These are phyloP conservation scores for Pissodes strobi DNA, from an alignment of 1,140 invertebrate species.

Conservation along the genomic window DNA sequence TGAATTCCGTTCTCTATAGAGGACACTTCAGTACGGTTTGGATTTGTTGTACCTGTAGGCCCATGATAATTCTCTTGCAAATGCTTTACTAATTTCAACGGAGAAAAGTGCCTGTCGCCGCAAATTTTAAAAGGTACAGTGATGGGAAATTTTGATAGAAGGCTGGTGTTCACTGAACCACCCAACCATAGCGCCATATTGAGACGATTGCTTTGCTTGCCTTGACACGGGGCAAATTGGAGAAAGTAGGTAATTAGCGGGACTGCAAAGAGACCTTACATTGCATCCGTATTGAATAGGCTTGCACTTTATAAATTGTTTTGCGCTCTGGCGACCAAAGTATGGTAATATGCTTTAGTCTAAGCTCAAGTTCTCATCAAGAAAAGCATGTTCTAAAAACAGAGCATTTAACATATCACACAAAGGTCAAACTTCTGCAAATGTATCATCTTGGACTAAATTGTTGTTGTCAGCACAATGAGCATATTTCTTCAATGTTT, in stretches of 20 bases:
- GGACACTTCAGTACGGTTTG: too few relatives aligned
- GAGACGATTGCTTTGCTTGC: too few relatives aligned
- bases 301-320: conserved; percentile 36
- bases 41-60: conserved; percentile 14
- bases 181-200: too few relatives aligned
- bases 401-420: conserved; percentile 28
- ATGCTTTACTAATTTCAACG: conserved; percentile 18
- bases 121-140: conserved; percentile 37
- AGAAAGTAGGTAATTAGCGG: too few relatives aligned
- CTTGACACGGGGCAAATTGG: too few relatives aligned
- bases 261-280: too few relatives aligned
- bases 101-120: conserved; percentile 33
- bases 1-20: too few relatives aligned
- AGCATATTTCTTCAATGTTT: conserved; percentile 21
- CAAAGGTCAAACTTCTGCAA: conserved; percentile 28
- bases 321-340: conserved; percentile 28
- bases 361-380: too few relatives aligned
- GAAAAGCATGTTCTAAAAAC: conserved; percentile 11
- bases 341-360: conserved; percentile 36
- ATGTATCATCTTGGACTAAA: conserved; percentile 25
- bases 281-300: conserved; percentile 35
- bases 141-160: conserved; percentile 23
- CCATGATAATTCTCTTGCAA: not conserved
- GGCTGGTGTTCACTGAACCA: conserved; percentile 28
- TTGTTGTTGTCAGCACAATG: conserved; percentile 29